These are phyloP conservation scores for Donacobius atricapilla DNA, from an alignment of 2,113 vertebrate genomes.

Conservation along the genomic window DNA sequence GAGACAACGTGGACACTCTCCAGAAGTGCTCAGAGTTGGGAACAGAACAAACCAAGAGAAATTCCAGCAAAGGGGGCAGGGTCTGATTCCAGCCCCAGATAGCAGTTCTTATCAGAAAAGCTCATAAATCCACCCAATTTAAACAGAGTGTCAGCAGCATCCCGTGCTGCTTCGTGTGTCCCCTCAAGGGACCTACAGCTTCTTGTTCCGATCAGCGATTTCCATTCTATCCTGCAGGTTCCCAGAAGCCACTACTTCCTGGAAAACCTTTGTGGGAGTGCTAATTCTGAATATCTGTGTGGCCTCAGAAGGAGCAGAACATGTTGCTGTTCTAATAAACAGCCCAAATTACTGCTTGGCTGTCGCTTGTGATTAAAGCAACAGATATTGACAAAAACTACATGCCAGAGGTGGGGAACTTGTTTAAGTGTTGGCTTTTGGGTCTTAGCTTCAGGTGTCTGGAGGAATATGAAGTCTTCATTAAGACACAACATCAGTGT, in stretches of 20 bases:
- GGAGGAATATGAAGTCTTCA: neutral
- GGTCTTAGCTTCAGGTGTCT: neutral
- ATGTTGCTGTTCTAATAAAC: neutral
- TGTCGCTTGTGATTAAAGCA: neutral
- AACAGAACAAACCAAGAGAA: constrained; percentile 25
- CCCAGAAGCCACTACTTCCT: constrained; percentile 18
- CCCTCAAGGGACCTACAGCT: constrained; percentile 31
- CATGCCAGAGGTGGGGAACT: neutral
- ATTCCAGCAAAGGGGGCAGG: constrained; percentile 1
- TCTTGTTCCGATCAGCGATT: constrained; percentile 6
- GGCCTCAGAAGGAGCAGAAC: neutral
- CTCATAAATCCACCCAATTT: constrained; percentile 61
- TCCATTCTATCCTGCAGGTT: constrained; percentile 6
- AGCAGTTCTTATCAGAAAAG: constrained; percentile 40
- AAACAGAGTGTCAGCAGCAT: constrained; percentile 65
- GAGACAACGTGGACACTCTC: neutral
- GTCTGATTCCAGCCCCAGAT: constrained; percentile 52
- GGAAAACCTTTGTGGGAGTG: neutral
- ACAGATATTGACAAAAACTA: neutral
- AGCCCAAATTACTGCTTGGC: neutral
- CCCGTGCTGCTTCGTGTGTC: neutral
- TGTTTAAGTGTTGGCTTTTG: neutral
- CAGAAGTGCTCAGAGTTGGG: constrained; percentile 27
- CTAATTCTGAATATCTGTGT: neutral
- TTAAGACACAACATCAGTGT: neutral